phyloP scores from a whole-genome alignment of 2,797 vertebrate species.

The Pseudochirops corinnae region DNA sequence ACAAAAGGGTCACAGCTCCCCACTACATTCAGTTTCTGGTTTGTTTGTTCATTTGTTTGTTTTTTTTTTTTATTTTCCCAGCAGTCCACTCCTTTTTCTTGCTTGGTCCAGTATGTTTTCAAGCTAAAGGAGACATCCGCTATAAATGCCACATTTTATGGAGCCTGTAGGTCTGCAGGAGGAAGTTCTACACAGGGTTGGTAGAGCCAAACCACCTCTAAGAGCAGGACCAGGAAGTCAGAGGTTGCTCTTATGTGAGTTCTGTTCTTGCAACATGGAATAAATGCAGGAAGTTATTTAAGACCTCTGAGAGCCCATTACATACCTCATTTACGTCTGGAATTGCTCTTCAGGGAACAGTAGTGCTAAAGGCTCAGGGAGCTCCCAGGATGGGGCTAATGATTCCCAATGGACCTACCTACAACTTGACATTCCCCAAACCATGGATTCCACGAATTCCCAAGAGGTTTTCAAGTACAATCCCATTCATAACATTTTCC shows the following conservation, averaged over 20 bases:
- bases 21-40: neutral
- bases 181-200: neutral
- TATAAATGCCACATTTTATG: neutral
- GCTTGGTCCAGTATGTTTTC: neutral
- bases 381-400: neutral
- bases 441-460: neutral
- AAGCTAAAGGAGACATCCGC: neutral
- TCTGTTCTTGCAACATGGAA: neutral
- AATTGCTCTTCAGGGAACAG: neutral
- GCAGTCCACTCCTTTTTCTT: neutral
- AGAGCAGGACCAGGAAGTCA: neutral
- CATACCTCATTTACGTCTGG: neutral
- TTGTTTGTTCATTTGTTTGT: no score
- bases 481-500: neutral
- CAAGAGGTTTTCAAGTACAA: neutral
- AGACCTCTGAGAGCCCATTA: neutral
- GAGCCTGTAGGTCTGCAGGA: neutral
- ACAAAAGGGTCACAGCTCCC: neutral
- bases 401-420: neutral
- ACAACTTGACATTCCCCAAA: neutral
- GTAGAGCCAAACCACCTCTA: neutral
- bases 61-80: neutral
- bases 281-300: neutral
- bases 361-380: neutral
- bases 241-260: neutral